These are phyloP conservation scores for Zalophus californianus DNA, from an alignment of 2,797 vertebrate genomes.

Conservation along the genomic window DNA sequence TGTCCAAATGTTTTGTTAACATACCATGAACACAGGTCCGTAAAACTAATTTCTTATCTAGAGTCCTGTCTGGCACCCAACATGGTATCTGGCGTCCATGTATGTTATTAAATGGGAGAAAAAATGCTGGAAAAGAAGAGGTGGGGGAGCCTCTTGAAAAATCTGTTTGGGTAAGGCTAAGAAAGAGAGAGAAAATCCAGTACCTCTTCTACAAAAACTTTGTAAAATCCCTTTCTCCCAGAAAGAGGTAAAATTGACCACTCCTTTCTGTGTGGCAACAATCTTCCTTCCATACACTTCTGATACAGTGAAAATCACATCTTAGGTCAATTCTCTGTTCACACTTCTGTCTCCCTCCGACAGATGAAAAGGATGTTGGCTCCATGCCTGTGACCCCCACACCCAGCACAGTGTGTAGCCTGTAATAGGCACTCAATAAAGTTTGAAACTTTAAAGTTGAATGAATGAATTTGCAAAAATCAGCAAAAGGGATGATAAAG, in stretches of 20 bases:
- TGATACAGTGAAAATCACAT: neutral
- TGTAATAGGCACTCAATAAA: neutral
- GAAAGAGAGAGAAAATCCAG: neutral
- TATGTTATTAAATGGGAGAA: slow-evolving; percentile 29
- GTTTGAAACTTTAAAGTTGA: neutral
- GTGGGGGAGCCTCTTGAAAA: neutral
- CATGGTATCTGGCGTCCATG: neutral
- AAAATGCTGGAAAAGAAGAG: neutral
- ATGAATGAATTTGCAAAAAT: neutral
- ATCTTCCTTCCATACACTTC: neutral
- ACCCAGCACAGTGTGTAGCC: neutral
- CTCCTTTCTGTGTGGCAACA: neutral
- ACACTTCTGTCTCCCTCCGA: neutral
- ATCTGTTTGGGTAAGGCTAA: neutral
- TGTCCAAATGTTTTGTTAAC: neutral
- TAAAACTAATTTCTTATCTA: neutral
- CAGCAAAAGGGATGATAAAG: neutral
- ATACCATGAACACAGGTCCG: neutral
- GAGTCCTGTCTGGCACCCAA: neutral
- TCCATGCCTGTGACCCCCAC: neutral
- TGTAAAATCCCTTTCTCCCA: neutral
- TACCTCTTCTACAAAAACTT: neutral
- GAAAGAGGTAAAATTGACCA: neutral
- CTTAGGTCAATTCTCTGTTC: neutral
- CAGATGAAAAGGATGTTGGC: neutral